Evolutionary conservation across 2,888 invertebrate species (phyloP), one percentile per base, ranked within the genome.

Genomic region (Polia nebulosa): DNA sequence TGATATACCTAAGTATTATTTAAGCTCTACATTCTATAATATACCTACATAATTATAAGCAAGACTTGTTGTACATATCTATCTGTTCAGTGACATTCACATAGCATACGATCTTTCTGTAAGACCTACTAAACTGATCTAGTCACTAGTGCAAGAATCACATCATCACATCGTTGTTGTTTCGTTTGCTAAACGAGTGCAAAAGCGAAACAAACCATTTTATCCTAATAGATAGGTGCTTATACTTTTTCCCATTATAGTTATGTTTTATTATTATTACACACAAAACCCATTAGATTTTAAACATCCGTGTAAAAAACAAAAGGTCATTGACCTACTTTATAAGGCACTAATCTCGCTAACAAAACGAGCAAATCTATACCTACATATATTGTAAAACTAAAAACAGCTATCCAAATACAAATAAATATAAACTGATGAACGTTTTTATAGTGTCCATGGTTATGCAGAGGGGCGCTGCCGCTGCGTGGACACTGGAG

Each of bases 401-500:
- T 59, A 27, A 49, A 57, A 65, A 60, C 80, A 72, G 72, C 68
- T 68, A 72, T 53, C 15, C 53, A 61, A 72, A 64, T 74, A 83
- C 80, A 69, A 81, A 81, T 70, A 75, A 78, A 80, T 80, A 79
- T 53, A 47, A 61, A 74, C 74, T 76, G 49, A 74, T 79, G 67
- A 34, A 73, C 57, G 72, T 84, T 80, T 80, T 79, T 75, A 70
- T 83, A 65, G 32, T 57, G 65, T 56, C 67, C 69, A 74, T 75
- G 76, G 85, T 78, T 84, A 83, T 82, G 86, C 85, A 89, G 85
- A 85, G 82, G 85, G 84, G 81, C 78, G 64, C 73, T 72, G 76
- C 72, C 55, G 73, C 84, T 83, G 85, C 84, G 86, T 84, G 85
- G 76, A 75, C 81, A 82, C 63, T 70, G 66, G 84, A 92, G 91